Evolutionary conservation across 2,797 vertebrate species (phyloP), one percentile per base, ranked within the genome.

Genomic region (Phoeniculus purpureus): DNA sequence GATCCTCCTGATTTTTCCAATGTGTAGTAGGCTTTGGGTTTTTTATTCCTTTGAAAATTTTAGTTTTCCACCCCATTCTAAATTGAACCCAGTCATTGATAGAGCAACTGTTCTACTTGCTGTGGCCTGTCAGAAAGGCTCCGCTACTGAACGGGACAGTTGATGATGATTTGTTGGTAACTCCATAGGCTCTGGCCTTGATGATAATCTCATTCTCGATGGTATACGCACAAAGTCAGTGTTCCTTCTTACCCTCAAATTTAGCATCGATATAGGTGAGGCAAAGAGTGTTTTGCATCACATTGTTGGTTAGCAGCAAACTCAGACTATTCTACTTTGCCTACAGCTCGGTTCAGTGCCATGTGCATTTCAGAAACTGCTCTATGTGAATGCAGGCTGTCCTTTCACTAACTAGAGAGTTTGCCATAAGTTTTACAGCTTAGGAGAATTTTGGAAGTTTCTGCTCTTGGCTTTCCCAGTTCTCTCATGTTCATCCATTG

Each of bases 21-120:
- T n/a, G 58, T 4, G 1, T 13, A 29, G 27, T 22, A 62, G 18
- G 9, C 83, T 20, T 9, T 48, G 21, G 45, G 45, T 56, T 52
- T 74, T 62, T 70, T 58, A 59, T 7, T 88, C 23, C 43, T 80
- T 73, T 80, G 70, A 95, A 92, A 82, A 90, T 61, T 50, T 73
- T 29, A 43, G 50, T 50, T 88, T 87, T 40, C 21, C 6, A 21
- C n/a, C 78, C 15, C 37, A 10, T 37, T 75, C 21, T 64, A 13
- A 65, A 82, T 40, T 48, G 0, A 47, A 66, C 31, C 6, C 17
- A 47, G 15, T 61, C 17, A 10, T 1, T 73, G 56, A 20, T 67
- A 50, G 61, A 67, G 27, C 13, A 55, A 2, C 1, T 4, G 14
- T 27, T 37, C 34, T 59, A 0, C 50, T 48, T 68, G 20, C 45